These are phyloP conservation scores for Cactoblastis cactorum DNA, from an alignment of 2,888 invertebrate genomes.

Conservation along the genomic window DNA sequence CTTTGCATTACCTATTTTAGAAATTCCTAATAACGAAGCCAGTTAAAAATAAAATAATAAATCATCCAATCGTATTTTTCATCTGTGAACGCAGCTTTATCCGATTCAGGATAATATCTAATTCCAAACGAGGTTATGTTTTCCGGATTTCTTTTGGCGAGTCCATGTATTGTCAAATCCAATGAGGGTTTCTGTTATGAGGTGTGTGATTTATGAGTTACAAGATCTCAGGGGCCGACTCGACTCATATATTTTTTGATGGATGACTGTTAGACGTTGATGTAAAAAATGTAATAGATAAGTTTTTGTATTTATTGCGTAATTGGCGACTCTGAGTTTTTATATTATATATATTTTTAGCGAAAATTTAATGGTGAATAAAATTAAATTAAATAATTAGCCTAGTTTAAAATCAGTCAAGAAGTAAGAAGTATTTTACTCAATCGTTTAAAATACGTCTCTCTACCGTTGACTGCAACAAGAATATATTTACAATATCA, in stretches of 20 bases:
- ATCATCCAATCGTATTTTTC: not conserved
- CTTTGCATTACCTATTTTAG: too few species aligned
- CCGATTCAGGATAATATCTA: conserved; percentile 46
- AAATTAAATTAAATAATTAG: too few species aligned
- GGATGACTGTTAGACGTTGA: conserved; percentile 43
- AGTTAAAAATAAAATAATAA: too few species aligned
- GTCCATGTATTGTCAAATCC: conserved; percentile 58
- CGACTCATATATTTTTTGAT: conserved; percentile 53
- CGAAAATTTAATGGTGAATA: too few species aligned
- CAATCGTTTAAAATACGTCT: too few species aligned
- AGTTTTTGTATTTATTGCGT: not conserved
- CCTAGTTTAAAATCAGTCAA: too few species aligned
- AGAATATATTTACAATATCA: too few species aligned
- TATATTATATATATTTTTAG: too few species aligned
- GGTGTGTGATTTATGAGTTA: conserved; percentile 56
- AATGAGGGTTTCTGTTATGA: conserved; percentile 53
- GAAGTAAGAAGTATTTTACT: too few species aligned
- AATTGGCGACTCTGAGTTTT: too few species aligned
- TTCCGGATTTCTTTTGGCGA: conserved; percentile 56
- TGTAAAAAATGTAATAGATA: not conserved
- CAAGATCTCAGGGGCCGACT: conserved; percentile 41
- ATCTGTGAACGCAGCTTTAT: conserved; percentile 25
- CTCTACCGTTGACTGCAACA: too few species aligned
- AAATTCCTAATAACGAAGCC: too few species aligned
- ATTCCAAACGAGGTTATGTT: conserved; percentile 46